A percentile compares a stretch with the other conserved stretches of the same genome.
Conservation (phyloP, 1,140 invertebrate species). For the Dendrolimus punctatus region DNA sequence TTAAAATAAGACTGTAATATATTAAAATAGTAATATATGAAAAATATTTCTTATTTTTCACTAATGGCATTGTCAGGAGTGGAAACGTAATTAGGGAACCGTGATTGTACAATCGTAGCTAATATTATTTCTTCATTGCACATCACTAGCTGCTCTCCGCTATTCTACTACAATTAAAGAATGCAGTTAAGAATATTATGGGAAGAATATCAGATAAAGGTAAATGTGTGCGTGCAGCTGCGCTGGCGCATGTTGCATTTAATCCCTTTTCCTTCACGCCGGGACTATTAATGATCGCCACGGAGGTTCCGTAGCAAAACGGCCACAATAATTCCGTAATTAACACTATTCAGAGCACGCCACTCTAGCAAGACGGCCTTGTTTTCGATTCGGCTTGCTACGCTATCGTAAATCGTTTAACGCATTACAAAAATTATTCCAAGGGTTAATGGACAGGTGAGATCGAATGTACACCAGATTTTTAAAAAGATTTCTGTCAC, state of each 20-base stretch:
- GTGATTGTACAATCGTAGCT: no score
- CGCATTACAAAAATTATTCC: conserved; percentile 34
- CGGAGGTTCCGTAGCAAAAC: conserved; percentile 32
- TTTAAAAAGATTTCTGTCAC: conserved; percentile 8
- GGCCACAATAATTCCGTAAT: conserved; percentile 45
- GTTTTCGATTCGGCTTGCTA: conserved; percentile 55
- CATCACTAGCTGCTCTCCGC: no score
- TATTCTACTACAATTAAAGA: no score
- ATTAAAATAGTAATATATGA: no score
- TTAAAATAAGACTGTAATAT: no score
- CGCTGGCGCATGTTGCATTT: conserved; percentile 33
- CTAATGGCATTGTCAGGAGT: no score
- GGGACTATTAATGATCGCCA: conserved; percentile 35
- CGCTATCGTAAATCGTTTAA: conserved; percentile 59
- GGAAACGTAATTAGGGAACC: no score
- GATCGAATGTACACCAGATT: conserved; percentile 40
- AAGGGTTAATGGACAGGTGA: conserved; percentile 47
- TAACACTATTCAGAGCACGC: conserved; percentile 48
- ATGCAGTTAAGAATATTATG: no score
- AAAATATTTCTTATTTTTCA: no score
- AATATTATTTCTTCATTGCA: no score
- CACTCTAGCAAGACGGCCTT: conserved; percentile 47
- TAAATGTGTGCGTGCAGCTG: conserved; percentile 25
- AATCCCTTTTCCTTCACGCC: conserved; percentile 29
- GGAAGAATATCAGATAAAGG: not conserved